Base-by-base conservation (phyloP, 2,888 invertebrate species). In the Anaspis maculata region DNA sequence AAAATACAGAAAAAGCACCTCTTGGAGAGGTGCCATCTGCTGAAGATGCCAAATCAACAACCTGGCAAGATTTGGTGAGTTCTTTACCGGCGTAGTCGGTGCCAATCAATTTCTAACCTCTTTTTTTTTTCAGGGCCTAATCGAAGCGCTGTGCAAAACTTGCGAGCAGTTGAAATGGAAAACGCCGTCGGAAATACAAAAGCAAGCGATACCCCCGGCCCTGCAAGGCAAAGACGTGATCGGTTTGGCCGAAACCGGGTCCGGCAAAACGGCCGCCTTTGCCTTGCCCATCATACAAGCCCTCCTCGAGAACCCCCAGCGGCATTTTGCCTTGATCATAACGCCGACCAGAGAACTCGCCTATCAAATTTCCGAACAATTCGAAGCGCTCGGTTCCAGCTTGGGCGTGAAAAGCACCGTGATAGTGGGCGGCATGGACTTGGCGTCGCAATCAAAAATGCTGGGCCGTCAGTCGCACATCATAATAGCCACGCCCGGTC, bases 291-390 rank as follows among this genome's bases (percentile, higher is more conserved):
- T 98, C 44, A 65, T 98, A 16, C 96, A 98, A 56, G 74, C 86
- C 0, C 67, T 97, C 10, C 66, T 98, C 24, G 84, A 92, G 47
- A 83, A 80, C 55, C 96, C 96, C 1, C 95, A 96, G 61, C 73
- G 95, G 60, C 83, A 95, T 56, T 97, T 92, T 67, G 92, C 91
- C 0, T 69, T 96, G 0, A 72, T 98, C 44, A 64, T 98, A 30
- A 97, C 97, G n/a, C 98, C 98, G 0, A 98, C 98, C 0, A 76
- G 98, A 65, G 98, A 98, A 67, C 70, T 98, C 53, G 97, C 98
- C 3, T 94, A 94, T 62, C 98, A 98, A 67, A 98, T 99, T 56
- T 86, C 89, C 0, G 96, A 98, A 67, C 98, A 99, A 60, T 92
- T 98, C 70, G 91, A 95, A 64, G 96, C 97, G 48, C 25, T 48